These are phyloP conservation scores for Proisotoma minuta DNA, from an alignment of 2,888 invertebrate species.

Conservation along the genomic window DNA sequence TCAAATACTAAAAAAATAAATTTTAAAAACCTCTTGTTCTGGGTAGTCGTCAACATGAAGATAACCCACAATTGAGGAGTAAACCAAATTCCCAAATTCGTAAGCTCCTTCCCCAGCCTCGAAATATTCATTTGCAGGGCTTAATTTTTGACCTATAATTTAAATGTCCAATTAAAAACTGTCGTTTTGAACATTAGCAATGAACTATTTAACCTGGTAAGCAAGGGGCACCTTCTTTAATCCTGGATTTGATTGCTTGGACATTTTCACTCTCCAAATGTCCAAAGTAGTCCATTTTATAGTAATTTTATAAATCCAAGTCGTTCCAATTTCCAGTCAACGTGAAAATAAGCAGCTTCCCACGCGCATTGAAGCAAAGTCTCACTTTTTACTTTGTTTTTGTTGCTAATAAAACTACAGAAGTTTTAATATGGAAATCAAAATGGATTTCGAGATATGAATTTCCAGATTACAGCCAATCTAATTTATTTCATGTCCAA, in stretches of 20 bases:
- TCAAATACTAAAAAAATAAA: background rate
- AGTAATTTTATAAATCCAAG: no score
- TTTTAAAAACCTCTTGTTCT: conserved; percentile 38
- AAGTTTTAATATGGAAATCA: no score
- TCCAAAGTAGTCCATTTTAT: no score
- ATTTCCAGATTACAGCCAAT: no score
- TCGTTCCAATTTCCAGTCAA: no score
- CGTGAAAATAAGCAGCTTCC: no score
- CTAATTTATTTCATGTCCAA: no score
- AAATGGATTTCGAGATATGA: no score
- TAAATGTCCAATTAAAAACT: background rate
- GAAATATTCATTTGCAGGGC: conserved; percentile 43
- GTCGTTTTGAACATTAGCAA: background rate
- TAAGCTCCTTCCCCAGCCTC: conserved; percentile 45
- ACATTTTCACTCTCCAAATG: background rate
- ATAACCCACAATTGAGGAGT: conserved; percentile 36
- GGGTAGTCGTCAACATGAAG: conserved; percentile 38
- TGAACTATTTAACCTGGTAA: conserved; percentile 23
- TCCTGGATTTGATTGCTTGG: conserved; percentile 24
- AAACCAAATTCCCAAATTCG: conserved; percentile 41
- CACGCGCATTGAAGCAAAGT: no score
- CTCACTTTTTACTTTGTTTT: no score
- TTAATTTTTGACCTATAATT: conserved; percentile 33
- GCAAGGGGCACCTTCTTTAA: conserved; percentile 20
- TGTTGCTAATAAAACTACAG: no score